Percentiles rank a stretch among this genome's conserved stretches.
Conservation (phyloP, 2,797 vertebrate genomes). For the Sparus aurata region DNA sequence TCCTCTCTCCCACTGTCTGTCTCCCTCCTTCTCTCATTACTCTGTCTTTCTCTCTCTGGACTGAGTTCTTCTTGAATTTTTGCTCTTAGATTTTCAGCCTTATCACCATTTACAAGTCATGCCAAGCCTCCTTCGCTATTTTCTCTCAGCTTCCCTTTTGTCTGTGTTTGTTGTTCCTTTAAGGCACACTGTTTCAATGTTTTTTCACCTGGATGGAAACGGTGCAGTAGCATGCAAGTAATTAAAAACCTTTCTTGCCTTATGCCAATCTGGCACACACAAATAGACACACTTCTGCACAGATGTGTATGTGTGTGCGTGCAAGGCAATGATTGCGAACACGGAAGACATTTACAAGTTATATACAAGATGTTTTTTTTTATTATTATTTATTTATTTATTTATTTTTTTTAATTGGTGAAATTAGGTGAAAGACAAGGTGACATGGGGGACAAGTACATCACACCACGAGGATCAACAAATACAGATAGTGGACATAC, state of each 20-base stretch:
- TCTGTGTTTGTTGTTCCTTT: neutral
- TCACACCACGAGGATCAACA: no score
- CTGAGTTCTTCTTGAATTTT: neutral
- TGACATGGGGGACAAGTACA: no score
- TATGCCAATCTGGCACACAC: neutral
- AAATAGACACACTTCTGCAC: neutral
- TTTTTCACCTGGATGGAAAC: neutral
- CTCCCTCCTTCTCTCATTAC: neutral
- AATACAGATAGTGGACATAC: no score
- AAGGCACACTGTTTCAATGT: neutral
- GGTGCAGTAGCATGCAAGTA: conserved; percentile 8
- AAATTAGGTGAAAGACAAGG: no score
- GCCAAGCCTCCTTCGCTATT: neutral
- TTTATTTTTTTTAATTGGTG: no score
- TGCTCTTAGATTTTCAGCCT: neutral
- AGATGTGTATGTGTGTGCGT: neutral
- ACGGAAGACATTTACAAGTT: neutral
- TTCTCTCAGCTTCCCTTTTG: neutral
- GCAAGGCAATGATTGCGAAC: neutral
- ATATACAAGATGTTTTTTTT: no score
- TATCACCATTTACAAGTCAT: neutral
- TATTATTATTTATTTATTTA: no score
- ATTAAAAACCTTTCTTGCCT: conserved; percentile 2
- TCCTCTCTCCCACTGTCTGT: neutral
- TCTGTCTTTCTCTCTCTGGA: neutral